Conservation (phyloP, 2,888 invertebrate genomes). For the Leptinotarsa juncta region DNA sequence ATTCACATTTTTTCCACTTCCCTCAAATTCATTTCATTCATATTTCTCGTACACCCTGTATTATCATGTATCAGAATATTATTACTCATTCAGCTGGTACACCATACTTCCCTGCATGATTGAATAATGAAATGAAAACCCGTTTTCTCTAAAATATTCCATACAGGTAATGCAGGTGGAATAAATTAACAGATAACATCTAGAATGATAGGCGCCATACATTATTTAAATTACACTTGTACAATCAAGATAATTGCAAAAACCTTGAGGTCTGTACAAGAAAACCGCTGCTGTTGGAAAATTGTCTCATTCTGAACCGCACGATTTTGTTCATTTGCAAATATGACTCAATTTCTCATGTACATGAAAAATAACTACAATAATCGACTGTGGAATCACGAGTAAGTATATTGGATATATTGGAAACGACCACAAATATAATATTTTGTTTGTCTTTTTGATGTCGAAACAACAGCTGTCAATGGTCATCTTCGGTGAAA, state of each 20-base stretch:
- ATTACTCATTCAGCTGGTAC: not conserved
- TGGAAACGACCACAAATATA: not conserved
- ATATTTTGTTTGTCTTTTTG: not conserved
- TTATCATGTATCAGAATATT: too few species aligned
- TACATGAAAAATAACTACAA: too few species aligned
- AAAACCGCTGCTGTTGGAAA: slow-evolving; percentile 6
- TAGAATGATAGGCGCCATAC: slow-evolving; percentile 29
- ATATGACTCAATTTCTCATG: not conserved
- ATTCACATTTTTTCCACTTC: too few species aligned
- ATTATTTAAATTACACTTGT: slow-evolving; percentile 25
- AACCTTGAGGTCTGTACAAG: slow-evolving; percentile 23
- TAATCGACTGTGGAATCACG: too few species aligned
- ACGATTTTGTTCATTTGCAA: not conserved
- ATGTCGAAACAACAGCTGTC: too few species aligned
- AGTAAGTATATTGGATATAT: too few species aligned
- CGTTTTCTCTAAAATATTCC: slow-evolving; percentile 4
- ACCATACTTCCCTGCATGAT: not conserved
- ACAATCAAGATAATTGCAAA: slow-evolving; percentile 24
- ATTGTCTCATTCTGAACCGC: not conserved
- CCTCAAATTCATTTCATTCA: too few species aligned
- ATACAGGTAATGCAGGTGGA: not conserved
- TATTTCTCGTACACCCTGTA: too few species aligned
- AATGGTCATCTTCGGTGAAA: too few species aligned
- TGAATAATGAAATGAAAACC: not conserved
- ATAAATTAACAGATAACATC: slow-evolving; percentile 1